Evolutionary conservation across 2,797 vertebrate genomes (phyloP).

Genomic region (Trachurus trachurus): DNA sequence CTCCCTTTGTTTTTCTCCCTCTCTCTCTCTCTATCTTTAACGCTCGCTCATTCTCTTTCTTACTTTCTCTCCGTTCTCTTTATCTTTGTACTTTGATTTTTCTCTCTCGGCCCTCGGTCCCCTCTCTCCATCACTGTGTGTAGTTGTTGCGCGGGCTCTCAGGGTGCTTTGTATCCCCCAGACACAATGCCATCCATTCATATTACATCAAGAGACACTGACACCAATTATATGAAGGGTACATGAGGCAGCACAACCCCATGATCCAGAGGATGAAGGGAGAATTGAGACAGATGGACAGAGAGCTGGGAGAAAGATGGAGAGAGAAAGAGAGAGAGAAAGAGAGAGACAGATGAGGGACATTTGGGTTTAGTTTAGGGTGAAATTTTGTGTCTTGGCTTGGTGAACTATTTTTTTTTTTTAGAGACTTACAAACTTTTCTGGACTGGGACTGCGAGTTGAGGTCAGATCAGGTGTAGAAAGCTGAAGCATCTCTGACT

Average conservation of each 20-base stretch:
- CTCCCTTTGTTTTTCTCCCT: constrained; percentile 21
- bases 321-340: constrained; percentile 22
- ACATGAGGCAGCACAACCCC: constrained; percentile 60
- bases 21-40: constrained; percentile 32
- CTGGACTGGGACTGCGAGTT: constrained; percentile 1
- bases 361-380: constrained; percentile 26
- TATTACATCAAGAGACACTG: constrained; percentile 80
- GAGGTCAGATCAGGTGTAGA: neutral
- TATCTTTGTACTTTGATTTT: constrained; percentile 57
- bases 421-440: constrained; percentile 2
- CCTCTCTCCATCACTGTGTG: constrained; percentile 50
- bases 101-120: constrained; percentile 35
- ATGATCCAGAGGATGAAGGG: constrained; percentile 59
- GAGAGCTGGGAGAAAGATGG: constrained; percentile 28
- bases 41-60: constrained; percentile 28
- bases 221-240: constrained; percentile 73
- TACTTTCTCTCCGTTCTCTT: neutral
- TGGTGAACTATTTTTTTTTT: constrained; percentile 23
- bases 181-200: constrained; percentile 74
- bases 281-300: constrained; percentile 54
- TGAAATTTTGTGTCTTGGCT: constrained; percentile 31
- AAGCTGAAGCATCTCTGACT: constrained; percentile 30
- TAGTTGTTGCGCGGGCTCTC: constrained; percentile 48
- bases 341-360: constrained; percentile 37
- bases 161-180: constrained; percentile 72